Percentiles rank a stretch among this genome's conserved stretches.
Conservation (phyloP, 2,888 invertebrate genomes). For the Phania funesta region DNA sequence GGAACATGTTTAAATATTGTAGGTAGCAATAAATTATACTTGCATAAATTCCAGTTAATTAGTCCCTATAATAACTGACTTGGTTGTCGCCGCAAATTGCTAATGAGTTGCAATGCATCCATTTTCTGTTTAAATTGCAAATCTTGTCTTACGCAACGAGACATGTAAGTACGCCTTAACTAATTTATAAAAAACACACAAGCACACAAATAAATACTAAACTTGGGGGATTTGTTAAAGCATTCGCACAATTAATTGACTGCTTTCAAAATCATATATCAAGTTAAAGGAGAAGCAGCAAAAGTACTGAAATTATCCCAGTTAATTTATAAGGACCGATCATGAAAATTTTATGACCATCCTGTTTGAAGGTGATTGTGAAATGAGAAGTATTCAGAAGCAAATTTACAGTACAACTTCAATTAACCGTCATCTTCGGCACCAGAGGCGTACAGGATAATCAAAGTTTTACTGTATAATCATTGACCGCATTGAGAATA, state of each 20-base stretch:
- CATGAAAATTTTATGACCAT: no score
- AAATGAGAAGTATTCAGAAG: no score
- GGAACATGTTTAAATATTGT: background rate
- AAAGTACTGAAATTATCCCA: no score
- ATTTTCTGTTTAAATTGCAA: background rate
- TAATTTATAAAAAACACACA: background rate
- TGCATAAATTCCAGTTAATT: constrained; percentile 29
- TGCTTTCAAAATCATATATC: no score
- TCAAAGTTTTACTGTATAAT: no score
- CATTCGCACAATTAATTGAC: background rate
- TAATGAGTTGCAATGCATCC: constrained; percentile 10
- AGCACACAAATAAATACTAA: background rate
- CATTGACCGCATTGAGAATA: no score
- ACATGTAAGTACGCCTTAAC: background rate
- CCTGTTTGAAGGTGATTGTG: no score
- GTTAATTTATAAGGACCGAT: no score
- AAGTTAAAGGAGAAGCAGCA: no score
- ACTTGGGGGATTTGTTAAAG: background rate
- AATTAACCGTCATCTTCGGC: no score
- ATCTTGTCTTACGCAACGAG: background rate
- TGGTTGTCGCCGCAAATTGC: background rate
- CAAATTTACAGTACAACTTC: no score
- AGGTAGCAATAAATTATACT: background rate
- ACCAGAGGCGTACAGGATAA: no score
- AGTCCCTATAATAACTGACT: constrained; percentile 16